Base-by-base conservation (phyloP, 37 sponge, comb jelly and placozoan genomes). In the Dysidea cf. avara region DNA sequence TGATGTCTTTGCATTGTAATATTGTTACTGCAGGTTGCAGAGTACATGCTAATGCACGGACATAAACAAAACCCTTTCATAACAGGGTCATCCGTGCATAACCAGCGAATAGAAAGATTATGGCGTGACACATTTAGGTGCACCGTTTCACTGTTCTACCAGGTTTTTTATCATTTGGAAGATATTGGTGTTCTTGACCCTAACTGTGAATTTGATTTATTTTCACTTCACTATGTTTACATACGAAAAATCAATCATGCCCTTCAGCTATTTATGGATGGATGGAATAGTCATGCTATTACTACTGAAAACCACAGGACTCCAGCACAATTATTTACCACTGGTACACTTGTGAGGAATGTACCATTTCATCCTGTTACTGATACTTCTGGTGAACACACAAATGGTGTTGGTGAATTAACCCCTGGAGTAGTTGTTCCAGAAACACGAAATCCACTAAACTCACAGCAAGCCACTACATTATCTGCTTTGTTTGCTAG, bases 251-350 rank as follows among this genome's bases (percentile, higher is more conserved):
- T 83, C 31, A 76, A 75, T 26, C 24, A 55, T 14, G 47, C 53
- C 67, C 36, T 83, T 22, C 49, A 68, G 26, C 3, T 50, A 29
- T 83, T 72, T 25, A 35, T 18, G 43, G 43, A 37, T 43, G 84
- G 77, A 37, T 83, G 77, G 84, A 74, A 82, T 29, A 50, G 40
- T 53, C 83, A 82, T 74, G 64, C 57, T 31, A 12, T 82, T 21
- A 51, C 68, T 28, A 53, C 78, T 54, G 69, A 77, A 49, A 21
- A 37, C 33, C 3, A 63, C 48, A 39, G 7, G 59, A 66, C 78
- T 47, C 71, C 71, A 31, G 7, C 51, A 29, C 56, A 71, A 71
- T 16, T 71, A 7, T 71, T 53, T 29, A 71, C 69, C 7, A 22
- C 47, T 9, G 50, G 69, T 25, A 37, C 24, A 12, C 7, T 63